Base-by-base conservation (phyloP, 2,797 vertebrate species). In the Pseudochromis fuscus region DNA sequence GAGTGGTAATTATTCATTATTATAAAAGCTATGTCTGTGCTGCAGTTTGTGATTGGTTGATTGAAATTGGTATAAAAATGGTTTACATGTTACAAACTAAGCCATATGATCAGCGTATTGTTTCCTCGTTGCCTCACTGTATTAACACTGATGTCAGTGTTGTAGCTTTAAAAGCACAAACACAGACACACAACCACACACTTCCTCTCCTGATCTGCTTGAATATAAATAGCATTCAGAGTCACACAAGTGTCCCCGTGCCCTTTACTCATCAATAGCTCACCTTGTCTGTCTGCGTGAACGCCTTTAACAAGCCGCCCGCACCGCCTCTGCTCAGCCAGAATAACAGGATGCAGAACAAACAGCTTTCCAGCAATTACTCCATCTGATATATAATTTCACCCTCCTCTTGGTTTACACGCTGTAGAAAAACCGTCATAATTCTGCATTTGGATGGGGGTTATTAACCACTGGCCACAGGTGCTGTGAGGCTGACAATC, bases 371-470 rank as follows among this genome's bases (percentile, higher is more conserved):
- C 48, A 59, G 82, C 74, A 74, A 84, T 85, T 84, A 83, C 62
- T 58, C 27, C 56, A 82, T 82, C 68, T 82, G 81, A 87, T 81
- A 49, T 87, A 69, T 84, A 79, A 87, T 87, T 82, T 83, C 66
- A 76, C 59, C 75, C 67, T 83, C 65, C 72, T 79, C 70, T 48
- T 67, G 68, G 55, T 85, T 81, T 87, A 79, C 68, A 83, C 53
- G 78, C 74, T 63, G 45, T 18, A 49, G 76, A 67, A 78, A 76
- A 85, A 65, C 59, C 58, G 66, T 70, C 67, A 55, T 82, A 70
- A 75, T 82, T 86, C 64, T 66, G 77, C 57, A 70, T 81, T 40
- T 79, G 75, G 64, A 68, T 53, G 71, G 62, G 67, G 75, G 59
- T 66, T 74, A 75, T 75, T 72, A 77, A 72, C 67, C 50, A 6